A percentile compares a stretch with the other conserved stretches of the same genome.
These are phyloP conservation scores for Bimastos eiseni DNA, from an alignment of 2,888 invertebrate genomes.

Conservation along the genomic window DNA sequence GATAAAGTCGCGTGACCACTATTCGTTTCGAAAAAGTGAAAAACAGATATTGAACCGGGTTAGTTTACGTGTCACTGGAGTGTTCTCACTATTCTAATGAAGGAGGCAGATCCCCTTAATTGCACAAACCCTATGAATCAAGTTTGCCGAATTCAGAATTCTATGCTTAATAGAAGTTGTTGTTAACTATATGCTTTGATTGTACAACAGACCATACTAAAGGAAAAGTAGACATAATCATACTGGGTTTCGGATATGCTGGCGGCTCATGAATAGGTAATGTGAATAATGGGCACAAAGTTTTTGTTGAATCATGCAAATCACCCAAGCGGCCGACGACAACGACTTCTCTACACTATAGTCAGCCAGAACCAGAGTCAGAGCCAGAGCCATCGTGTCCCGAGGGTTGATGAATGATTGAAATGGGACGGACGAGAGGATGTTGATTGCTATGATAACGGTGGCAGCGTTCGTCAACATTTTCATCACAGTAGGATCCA, in stretches of 20 bases:
- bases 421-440: neutral
- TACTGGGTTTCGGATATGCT: neutral
- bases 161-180: too few species aligned
- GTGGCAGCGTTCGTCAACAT: neutral
- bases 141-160: too few species aligned
- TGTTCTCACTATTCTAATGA: too few species aligned
- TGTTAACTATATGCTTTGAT: neutral
- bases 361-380: too few species aligned
- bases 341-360: too few species aligned
- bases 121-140: too few species aligned
- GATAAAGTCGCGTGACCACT: too few species aligned
- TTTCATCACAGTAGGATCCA: neutral
- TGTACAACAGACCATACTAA: neutral
- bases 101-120: too few species aligned
- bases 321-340: neutral
- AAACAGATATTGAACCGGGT: too few species aligned
- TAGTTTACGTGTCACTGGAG: too few species aligned
- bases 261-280: neutral
- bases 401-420: neutral
- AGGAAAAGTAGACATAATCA: neutral
- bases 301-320: neutral
- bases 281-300: neutral
- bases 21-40: too few species aligned
- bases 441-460: neutral
- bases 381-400: neutral